Evolutionary conservation across 30 jellyfish, hydroid and myxozoan species (phyloP).

Genomic region (Aurelia sp.): DNA sequence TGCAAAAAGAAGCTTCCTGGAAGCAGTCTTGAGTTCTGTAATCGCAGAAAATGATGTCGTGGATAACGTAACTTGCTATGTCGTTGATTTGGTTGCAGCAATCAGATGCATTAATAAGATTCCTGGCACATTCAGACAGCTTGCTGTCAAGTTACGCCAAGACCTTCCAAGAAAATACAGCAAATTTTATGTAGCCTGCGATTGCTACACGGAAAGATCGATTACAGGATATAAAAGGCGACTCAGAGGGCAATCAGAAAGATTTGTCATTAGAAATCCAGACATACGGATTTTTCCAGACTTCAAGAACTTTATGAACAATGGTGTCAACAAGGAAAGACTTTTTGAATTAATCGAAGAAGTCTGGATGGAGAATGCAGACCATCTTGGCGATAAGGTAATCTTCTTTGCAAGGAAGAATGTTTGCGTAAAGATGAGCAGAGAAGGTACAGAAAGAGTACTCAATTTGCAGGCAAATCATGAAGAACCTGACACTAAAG

Average conservation of each 20-base stretch:
- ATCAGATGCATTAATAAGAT: slow-evolving; percentile 13
- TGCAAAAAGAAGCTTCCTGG: slow-evolving; percentile 13
- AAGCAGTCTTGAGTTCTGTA: slow-evolving; percentile 14
- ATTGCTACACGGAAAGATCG: slow-evolving; percentile 34
- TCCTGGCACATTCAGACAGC: slow-evolving; percentile 37
- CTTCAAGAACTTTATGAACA: slow-evolving; percentile 42
- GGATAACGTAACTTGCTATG: slow-evolving; percentile 18
- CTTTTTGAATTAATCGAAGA: slow-evolving; percentile 31
- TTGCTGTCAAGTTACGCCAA: neutral
- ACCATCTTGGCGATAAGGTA: slow-evolving; percentile 15
- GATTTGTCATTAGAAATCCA: slow-evolving; percentile 34
- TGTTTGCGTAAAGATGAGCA: neutral
- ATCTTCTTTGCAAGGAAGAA: neutral
- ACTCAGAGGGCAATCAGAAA: neutral
- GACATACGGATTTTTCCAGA: slow-evolving; percentile 36
- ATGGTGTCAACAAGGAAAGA: slow-evolving; percentile 54
- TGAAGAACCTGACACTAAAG: neutral
- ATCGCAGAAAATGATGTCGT: neutral
- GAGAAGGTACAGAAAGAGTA: neutral
- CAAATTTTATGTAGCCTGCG: slow-evolving; percentile 46
- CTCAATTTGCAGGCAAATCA: neutral
- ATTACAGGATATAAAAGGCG: neutral
- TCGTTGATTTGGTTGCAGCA: slow-evolving; percentile 23
- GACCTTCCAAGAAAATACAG: slow-evolving; percentile 25
- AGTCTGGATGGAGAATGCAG: slow-evolving; percentile 50